Conservation (phyloP, 2,113 vertebrate species). For the Boulengerochromis microlepis region DNA sequence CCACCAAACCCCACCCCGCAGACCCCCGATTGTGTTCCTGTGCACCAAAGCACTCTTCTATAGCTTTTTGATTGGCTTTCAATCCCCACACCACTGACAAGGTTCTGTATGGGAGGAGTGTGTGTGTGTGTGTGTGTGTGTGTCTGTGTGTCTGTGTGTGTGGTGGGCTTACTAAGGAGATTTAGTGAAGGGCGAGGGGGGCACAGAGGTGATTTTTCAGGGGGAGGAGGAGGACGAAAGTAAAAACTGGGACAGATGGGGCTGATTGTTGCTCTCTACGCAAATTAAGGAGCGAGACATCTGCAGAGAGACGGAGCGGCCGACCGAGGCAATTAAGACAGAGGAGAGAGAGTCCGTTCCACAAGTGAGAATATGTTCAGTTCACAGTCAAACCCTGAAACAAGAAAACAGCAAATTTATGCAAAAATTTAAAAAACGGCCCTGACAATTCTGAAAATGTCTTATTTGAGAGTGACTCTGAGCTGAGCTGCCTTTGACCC, state of each 20-base stretch:
- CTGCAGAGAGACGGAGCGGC: constrained; percentile 92
- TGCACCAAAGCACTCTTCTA: constrained; percentile 96
- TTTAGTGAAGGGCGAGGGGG: constrained; percentile 61
- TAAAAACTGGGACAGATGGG: constrained; percentile 99
- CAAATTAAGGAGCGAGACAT: constrained; percentile 96
- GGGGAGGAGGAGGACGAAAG: constrained; percentile 57
- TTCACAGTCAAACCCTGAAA: not conserved
- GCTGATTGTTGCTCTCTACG: constrained; percentile 90
- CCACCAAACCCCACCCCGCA: constrained; percentile 15
- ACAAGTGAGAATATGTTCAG: not conserved
- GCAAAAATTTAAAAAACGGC: not conserved
- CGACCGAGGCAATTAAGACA: constrained; percentile 86
- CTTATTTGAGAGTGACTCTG: not conserved
- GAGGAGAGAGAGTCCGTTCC: not conserved
- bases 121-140: constrained; percentile 14
- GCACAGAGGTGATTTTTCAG: constrained; percentile 62
- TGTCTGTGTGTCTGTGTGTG: constrained; percentile 20
- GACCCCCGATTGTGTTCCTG: constrained; percentile 79
- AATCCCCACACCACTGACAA: constrained; percentile 90
- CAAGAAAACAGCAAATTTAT: not conserved
- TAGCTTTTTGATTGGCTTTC: constrained; percentile 99
- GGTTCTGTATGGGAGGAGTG: constrained; percentile 55
- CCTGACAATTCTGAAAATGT: not conserved
- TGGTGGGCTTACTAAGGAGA: constrained; percentile 67
- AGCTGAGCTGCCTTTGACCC: not conserved